A percentile compares a stretch with the other conserved stretches of the same genome.
Evolutionary conservation across 1,140 invertebrate species (phyloP).

Genomic region (Trachymyrmex septentrionalis): DNA sequence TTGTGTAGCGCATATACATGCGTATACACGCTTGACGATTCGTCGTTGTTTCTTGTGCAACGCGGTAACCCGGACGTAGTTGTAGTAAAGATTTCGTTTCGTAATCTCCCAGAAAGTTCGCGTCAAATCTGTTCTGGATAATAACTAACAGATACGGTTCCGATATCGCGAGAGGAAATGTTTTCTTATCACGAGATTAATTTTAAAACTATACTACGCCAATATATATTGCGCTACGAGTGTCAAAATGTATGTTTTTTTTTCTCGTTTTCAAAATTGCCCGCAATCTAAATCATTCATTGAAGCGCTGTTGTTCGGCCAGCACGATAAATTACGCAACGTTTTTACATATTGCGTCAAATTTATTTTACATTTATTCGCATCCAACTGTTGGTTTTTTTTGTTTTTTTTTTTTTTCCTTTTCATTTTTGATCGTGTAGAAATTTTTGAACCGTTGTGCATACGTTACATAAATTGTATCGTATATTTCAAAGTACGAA

Average conservation of each 20-base stretch:
- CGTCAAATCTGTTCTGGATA: not conserved
- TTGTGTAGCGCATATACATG: slow-evolving; percentile 1
- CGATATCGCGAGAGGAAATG: slow-evolving; percentile 23
- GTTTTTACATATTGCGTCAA: slow-evolving; percentile 62
- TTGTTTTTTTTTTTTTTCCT: slow-evolving; percentile 19
- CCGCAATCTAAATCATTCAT: slow-evolving; percentile 59
- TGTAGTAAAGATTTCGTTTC: slow-evolving; percentile 5
- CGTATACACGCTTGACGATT: not conserved
- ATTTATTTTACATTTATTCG: slow-evolving; percentile 61
- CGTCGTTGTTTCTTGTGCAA: not conserved
- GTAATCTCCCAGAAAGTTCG: not conserved
- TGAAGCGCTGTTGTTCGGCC: slow-evolving; percentile 40
- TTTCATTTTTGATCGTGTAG: slow-evolving; percentile 39
- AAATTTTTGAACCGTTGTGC: slow-evolving; percentile 44
- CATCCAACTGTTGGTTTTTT: no score
- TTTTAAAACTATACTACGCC: not conserved
- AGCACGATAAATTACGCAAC: slow-evolving; percentile 50
- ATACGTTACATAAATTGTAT: slow-evolving; percentile 36
- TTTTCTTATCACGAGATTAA: slow-evolving; percentile 52
- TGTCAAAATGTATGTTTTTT: slow-evolving; percentile 27
- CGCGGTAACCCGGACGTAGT: not conserved
- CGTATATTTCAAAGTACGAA: slow-evolving; percentile 46
- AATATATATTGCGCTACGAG: slow-evolving; percentile 17
- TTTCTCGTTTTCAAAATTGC: slow-evolving; percentile 38
- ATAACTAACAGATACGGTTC: slow-evolving; percentile 9